Evolutionary conservation across 2,113 vertebrate genomes (phyloP).

Genomic region (Rana temporaria): DNA sequence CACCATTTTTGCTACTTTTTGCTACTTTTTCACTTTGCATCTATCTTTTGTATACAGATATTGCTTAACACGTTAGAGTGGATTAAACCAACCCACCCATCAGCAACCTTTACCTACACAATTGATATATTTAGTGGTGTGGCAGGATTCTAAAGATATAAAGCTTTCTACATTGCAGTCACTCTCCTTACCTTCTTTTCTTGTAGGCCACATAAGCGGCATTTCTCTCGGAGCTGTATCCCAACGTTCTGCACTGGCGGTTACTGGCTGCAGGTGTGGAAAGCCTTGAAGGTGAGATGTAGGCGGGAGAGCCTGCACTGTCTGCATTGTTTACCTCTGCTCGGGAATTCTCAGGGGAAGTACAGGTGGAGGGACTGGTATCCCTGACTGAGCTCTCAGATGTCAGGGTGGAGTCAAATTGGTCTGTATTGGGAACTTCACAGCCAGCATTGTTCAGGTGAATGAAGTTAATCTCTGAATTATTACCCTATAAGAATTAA

Average conservation of each 20-base stretch:
- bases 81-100: background rate
- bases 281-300: conserved; percentile 59
- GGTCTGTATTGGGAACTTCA: conserved; percentile 68
- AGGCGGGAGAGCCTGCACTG: background rate
- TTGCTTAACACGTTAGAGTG: too few relatives aligned
- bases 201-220: conserved; percentile 65
- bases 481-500: conserved; percentile 67
- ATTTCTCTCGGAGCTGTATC: conserved; percentile 63
- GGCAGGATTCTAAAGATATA: background rate
- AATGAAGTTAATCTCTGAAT: conserved; percentile 65
- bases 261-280: conserved; percentile 63
- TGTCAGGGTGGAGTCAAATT: conserved; percentile 32
- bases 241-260: conserved; percentile 63
- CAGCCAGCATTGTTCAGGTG: conserved; percentile 65
- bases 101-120: background rate
- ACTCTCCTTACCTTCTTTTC: conserved; percentile 73
- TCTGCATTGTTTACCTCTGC: conserved; percentile 53
- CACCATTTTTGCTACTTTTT: too few relatives aligned
- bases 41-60: too few relatives aligned
- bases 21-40: too few relatives aligned
- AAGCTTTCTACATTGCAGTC: background rate
- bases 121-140: background rate
- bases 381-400: conserved; percentile 62
- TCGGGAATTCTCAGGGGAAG: conserved; percentile 59
- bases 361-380: conserved; percentile 10